phyloP scores from a whole-genome alignment of 1,140 invertebrate genomes.

The Drosophila littoralis region DNA sequence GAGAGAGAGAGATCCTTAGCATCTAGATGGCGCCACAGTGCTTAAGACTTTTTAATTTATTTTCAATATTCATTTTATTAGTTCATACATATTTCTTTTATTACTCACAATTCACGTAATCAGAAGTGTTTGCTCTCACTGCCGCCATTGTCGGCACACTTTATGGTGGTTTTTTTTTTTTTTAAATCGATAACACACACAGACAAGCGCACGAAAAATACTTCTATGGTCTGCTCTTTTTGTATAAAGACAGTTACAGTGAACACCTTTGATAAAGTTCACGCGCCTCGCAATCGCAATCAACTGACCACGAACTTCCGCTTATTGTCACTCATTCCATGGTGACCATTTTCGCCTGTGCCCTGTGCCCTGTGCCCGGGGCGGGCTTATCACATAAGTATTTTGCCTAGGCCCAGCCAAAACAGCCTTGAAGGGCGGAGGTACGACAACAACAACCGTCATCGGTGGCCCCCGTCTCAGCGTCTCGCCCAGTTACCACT shows the following conservation, averaged over 20 bases:
- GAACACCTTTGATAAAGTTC: constrained; percentile 59
- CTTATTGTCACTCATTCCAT: constrained; percentile 52
- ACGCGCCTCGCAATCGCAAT: constrained; percentile 25
- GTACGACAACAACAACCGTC: background rate
- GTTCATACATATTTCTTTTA: constrained; percentile 27
- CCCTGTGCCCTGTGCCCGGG: too few species aligned
- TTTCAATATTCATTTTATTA: constrained; percentile 2
- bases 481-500: background rate
- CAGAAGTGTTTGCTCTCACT: constrained; percentile 34
- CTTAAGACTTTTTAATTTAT: background rate
- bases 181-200: constrained; percentile 74
- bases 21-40: constrained; percentile 2
- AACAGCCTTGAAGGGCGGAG: background rate
- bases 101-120: constrained; percentile 72
- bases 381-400: constrained; percentile 32
- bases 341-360: constrained; percentile 2
- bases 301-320: constrained; percentile 54
- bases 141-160: constrained; percentile 51
- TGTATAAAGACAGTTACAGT: constrained; percentile 39
- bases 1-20: too few species aligned
- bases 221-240: background rate
- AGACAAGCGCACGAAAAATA: constrained; percentile 45
- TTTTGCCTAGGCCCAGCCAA: constrained; percentile 33
- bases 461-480: background rate
- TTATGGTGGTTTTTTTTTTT: constrained; percentile 45